These are phyloP conservation scores for Onychomys leucogaster DNA, from an alignment of 2,797 vertebrate species.

Conservation along the genomic window DNA sequence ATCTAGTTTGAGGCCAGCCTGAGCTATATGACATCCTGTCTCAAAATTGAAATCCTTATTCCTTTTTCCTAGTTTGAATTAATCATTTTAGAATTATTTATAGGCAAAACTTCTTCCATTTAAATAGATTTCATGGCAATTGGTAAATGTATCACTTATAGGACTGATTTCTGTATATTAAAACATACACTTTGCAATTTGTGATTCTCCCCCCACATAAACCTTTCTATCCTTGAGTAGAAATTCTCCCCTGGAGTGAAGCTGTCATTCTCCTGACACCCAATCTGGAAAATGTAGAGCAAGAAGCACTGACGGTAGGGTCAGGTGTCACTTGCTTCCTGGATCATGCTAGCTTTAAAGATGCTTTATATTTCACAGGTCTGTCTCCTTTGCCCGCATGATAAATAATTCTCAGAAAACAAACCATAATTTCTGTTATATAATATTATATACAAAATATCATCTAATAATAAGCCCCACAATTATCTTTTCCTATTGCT, in stretches of 20 bases:
- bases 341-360: background rate
- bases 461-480: background rate
- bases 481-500: background rate
- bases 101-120: background rate
- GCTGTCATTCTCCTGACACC: background rate
- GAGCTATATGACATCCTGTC: background rate
- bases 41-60: background rate
- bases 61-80: background rate
- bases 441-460: background rate
- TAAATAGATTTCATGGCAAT: background rate
- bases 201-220: background rate
- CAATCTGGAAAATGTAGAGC: background rate
- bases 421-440: background rate
- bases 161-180: background rate
- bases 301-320: background rate
- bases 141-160: background rate
- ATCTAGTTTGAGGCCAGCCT: background rate
- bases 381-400: conserved; percentile 5
- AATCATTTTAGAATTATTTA: background rate
- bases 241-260: background rate
- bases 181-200: background rate
- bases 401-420: background rate
- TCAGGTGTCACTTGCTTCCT: background rate
- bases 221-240: background rate
- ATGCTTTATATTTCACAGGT: background rate